Percentiles rank a stretch among this genome's conserved stretches.
These are phyloP conservation scores for Saxidomus purpurata DNA, from an alignment of 1,140 invertebrate genomes.

Conservation along the genomic window DNA sequence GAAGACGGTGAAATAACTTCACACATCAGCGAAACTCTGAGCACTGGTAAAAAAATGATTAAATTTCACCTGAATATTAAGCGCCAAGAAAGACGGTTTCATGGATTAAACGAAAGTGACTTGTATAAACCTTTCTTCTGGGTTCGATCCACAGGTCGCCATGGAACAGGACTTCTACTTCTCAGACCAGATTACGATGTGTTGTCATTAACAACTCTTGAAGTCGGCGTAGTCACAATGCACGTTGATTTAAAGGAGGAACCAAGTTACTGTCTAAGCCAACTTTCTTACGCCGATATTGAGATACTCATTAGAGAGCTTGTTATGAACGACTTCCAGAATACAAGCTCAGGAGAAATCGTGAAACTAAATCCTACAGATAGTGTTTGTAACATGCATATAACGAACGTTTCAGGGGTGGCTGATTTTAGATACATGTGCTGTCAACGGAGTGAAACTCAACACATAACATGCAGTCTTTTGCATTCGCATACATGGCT, in stretches of 20 bases:
- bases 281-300: not conserved
- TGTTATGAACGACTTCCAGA: conserved; percentile 56
- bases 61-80: conserved; percentile 40
- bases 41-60: conserved; percentile 30
- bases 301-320: conserved; percentile 43
- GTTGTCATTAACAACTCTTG: conserved; percentile 38
- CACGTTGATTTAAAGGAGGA: conserved; percentile 17
- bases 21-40: not conserved
- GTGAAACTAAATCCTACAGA: conserved; percentile 38
- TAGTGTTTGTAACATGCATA: conserved; percentile 54
- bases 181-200: conserved; percentile 50
- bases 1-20: not conserved
- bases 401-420: not conserved
- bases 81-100: not conserved
- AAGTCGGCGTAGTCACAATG: conserved; percentile 12
- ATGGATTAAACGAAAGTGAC: conserved; percentile 18
- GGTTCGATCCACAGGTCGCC: conserved; percentile 55
- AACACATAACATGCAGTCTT: conserved; percentile 3
- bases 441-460: not conserved
- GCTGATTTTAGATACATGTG: conserved; percentile 34
- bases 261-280: conserved; percentile 11
- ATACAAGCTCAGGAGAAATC: conserved; percentile 11
- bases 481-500: conserved; percentile 31
- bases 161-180: conserved; percentile 41
- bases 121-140: conserved; percentile 43